A percentile compares a stretch with the other conserved stretches of the same genome.
Evolutionary conservation across 1,140 invertebrate genomes (phyloP).

Genomic region (Meloidogyne floridensis): DNA sequence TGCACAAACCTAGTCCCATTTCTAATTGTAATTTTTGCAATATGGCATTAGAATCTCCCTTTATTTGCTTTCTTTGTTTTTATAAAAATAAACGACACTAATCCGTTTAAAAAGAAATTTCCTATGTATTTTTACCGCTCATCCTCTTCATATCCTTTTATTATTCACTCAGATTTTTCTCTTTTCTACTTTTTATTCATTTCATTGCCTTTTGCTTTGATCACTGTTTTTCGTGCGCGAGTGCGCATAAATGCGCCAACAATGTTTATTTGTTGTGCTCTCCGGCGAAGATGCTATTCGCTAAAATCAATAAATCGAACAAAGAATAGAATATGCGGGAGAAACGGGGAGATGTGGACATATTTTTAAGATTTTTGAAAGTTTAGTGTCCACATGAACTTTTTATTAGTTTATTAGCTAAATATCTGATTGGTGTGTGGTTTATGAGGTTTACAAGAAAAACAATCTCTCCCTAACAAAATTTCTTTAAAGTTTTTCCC

Average conservation of each 20-base stretch:
- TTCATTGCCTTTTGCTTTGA: not conserved
- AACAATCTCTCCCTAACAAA: too few species aligned
- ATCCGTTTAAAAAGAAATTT: not conserved
- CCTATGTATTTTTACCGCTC: not conserved
- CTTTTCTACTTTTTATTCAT: not conserved
- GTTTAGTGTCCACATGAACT: not conserved
- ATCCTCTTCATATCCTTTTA: slow-evolving; percentile 4
- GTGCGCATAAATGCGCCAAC: not conserved
- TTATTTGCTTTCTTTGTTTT: not conserved
- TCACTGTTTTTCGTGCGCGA: slow-evolving; percentile 8
- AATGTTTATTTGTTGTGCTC: not conserved
- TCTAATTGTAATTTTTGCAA: too few species aligned
- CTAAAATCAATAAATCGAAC: not conserved
- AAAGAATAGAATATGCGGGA: not conserved
- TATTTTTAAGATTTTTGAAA: not conserved
- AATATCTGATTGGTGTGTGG: too few species aligned
- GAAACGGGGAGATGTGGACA: not conserved
- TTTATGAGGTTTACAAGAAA: too few species aligned
- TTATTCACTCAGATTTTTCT: not conserved
- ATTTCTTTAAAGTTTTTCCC: too few species aligned
- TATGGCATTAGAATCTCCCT: too few species aligned
- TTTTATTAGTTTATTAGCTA: too few species aligned
- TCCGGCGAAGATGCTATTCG: not conserved
- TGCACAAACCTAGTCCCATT: too few species aligned
- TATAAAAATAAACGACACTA: not conserved